These are phyloP conservation scores for Archivesica marissinica DNA, from an alignment of 1,140 invertebrate species.

Conservation along the genomic window DNA sequence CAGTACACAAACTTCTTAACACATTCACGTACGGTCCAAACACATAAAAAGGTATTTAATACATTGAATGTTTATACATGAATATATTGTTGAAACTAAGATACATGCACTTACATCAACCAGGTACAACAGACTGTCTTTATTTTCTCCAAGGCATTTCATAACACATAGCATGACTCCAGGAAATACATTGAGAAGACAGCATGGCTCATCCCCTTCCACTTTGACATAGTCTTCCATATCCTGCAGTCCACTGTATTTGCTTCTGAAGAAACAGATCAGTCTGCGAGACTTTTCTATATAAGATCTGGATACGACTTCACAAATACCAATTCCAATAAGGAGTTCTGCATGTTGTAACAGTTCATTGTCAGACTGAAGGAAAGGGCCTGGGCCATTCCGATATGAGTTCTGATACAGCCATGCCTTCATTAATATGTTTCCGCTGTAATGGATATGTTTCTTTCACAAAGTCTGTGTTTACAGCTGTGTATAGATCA, in stretches of 20 bases:
- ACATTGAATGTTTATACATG: no score
- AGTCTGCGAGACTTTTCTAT: not conserved
- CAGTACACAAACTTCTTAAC: no score
- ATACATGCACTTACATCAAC: slow-evolving; percentile 2
- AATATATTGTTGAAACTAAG: no score
- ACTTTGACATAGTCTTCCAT: not conserved
- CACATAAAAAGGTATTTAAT: no score
- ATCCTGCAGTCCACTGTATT: not conserved
- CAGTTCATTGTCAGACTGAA: not conserved
- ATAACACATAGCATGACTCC: not conserved
- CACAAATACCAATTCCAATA: not conserved
- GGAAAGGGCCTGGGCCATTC: slow-evolving; percentile 26
- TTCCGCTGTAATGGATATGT: slow-evolving; percentile 8
- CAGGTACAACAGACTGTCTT: not conserved
- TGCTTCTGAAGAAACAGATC: not conserved
- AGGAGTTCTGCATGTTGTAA: not conserved
- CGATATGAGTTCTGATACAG: not conserved
- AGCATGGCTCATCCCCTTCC: no score
- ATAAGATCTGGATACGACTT: not conserved
- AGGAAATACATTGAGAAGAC: not conserved
- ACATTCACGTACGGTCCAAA: no score
- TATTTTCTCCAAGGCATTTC: not conserved
- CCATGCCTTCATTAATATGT: not conserved
- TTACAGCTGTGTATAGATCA: not conserved
- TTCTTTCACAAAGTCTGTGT: not conserved